These are phyloP conservation scores for Tenualosa thibaudeaui DNA, from an alignment of 2,797 vertebrate species.

Conservation along the genomic window DNA sequence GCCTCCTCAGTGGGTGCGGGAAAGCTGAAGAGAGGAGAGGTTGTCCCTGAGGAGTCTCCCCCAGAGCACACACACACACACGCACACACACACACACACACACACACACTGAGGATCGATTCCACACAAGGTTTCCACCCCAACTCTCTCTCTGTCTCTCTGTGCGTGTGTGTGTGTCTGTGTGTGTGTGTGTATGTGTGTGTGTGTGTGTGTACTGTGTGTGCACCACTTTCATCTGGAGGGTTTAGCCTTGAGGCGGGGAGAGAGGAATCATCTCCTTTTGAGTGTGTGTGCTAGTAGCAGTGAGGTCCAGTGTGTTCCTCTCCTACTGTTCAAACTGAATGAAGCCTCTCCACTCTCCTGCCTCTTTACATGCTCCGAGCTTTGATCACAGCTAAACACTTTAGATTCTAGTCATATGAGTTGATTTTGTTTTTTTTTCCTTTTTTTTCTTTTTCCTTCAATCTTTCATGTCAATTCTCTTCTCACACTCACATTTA, in stretches of 20 bases:
- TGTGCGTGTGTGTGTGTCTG: not conserved
- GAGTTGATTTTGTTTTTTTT: too few relatives aligned
- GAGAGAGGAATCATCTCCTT: not conserved
- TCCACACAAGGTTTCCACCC: too few relatives aligned
- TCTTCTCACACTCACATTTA: too few relatives aligned
- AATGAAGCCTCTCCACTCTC: not conserved
- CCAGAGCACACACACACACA: not conserved
- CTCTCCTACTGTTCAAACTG: not conserved
- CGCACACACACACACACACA: too few relatives aligned
- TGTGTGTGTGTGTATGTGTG: not conserved
- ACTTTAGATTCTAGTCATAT: too few relatives aligned
- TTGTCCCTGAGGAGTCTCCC: not conserved
- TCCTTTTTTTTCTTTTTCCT: too few relatives aligned
- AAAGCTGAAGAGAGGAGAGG: not conserved
- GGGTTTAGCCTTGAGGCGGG: not conserved
- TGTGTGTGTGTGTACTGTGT: not conserved
- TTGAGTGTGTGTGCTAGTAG: not conserved
- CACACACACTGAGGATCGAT: too few relatives aligned
- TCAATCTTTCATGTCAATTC: not conserved
- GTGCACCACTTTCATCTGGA: not conserved
- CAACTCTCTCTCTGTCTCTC: not conserved
- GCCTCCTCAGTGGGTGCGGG: not conserved
- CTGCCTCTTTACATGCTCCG: not conserved
- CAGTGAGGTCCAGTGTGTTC: not conserved
- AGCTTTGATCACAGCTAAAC: not conserved